Evolutionary conservation across 2,113 vertebrate genomes (phyloP), one percentile per base, ranked within the genome.

Genomic region (Osmerus eperlanus): DNA sequence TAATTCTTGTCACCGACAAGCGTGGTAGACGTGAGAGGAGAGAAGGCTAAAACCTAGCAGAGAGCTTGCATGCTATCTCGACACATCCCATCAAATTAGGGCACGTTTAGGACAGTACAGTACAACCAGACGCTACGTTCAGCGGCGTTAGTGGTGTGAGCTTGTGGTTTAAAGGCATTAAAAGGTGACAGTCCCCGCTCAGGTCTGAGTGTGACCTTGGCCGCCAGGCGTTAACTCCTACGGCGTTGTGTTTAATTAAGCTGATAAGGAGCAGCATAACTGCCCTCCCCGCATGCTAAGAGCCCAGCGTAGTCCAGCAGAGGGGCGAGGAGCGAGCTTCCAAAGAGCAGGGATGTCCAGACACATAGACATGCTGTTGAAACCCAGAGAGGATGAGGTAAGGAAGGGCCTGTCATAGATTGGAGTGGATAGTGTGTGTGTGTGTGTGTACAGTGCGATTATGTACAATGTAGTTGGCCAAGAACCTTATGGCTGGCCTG

Each of bases 181-280:
- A 61, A 25, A 58, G 65, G 47, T 63, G 59, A 68, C 53, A 63
- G 51, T 65, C 47, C 64, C 59, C 9, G 32, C 3, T 72, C 9
- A 54, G 59, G 64, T 79, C 55, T 66, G 72, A 60, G 55, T 60
- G 25, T 86, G 87, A 89, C 90, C 88, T 90, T 89, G 89, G 82
- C 41, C 18, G 71, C 23, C 61, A 70, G 68, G 41, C 0, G 7
- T 9, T 11, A 70, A 72, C 71, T 56, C 59, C 71, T 36, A 78
- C 74, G 75, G 78, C 72, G 73, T 78, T 88, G 69, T 91, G 86
- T 90, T 90, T 83, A 84, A 85, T 85, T 90, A 91, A 87, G 89
- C 89, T 89, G 91, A 91, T 92, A 91, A 92, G 82, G 78, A 81
- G 12, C 36, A 56, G 69, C 78, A 73, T 85, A 87, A 84, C 79